Evolutionary conservation across 2,888 invertebrate species (phyloP).

Genomic region (Leucophora obtusa): DNA sequence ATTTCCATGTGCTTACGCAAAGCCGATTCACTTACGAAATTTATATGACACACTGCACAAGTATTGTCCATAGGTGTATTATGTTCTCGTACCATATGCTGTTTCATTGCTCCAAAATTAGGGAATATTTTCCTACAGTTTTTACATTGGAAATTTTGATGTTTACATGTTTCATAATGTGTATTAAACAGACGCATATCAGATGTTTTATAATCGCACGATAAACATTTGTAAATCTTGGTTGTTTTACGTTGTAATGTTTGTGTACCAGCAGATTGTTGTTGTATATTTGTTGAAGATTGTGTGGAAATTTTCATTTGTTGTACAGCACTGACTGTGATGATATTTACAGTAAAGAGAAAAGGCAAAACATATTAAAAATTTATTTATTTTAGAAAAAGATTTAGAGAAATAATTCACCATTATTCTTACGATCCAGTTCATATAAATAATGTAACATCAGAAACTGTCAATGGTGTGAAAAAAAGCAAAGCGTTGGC

Average conservation of each 20-base stretch:
- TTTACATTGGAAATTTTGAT: slow-evolving; percentile 78
- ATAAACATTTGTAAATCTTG: slow-evolving; percentile 78
- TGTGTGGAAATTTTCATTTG: slow-evolving; percentile 72
- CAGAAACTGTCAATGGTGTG: too few species aligned
- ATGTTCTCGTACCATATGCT: slow-evolving; percentile 78
- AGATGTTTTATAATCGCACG: slow-evolving; percentile 78
- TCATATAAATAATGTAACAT: too few species aligned
- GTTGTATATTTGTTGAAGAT: slow-evolving; percentile 67
- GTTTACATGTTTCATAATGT: slow-evolving; percentile 78
- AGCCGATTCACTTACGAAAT: slow-evolving; percentile 76
- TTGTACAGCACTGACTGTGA: slow-evolving; percentile 70
- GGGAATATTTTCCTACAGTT: slow-evolving; percentile 78
- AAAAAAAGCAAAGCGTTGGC: too few species aligned
- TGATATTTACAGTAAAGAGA: neutral
- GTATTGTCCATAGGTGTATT: slow-evolving; percentile 76
- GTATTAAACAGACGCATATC: slow-evolving; percentile 78
- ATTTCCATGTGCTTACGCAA: slow-evolving; percentile 78
- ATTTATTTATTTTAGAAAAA: too few species aligned
- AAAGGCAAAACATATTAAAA: too few species aligned
- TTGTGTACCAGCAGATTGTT: slow-evolving; percentile 70
- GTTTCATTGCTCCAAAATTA: slow-evolving; percentile 76
- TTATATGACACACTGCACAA: slow-evolving; percentile 77
- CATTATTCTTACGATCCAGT: too few species aligned
- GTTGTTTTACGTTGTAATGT: slow-evolving; percentile 75
- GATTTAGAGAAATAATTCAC: too few species aligned